Evolutionary conservation across 2,888 invertebrate genomes (phyloP), one percentile per base, ranked within the genome.

Genomic region (Ophion costatus): DNA sequence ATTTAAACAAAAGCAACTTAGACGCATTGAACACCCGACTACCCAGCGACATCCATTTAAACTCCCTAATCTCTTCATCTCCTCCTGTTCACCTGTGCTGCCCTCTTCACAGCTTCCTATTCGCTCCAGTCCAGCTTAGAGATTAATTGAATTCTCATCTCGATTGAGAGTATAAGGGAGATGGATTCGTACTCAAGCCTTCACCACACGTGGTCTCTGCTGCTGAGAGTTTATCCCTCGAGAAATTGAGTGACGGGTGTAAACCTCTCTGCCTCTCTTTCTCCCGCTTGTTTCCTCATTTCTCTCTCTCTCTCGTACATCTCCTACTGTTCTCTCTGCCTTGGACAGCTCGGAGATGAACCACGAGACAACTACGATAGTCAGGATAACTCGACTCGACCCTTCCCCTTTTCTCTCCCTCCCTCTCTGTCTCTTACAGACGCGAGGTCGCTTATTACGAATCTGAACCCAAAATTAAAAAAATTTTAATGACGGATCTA

Each of bases 131-230:
- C 57, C 73, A 71, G 77, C 73, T 77, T 79, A 77, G 81, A 79
- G 45, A 77, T 86, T 84, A 83, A 86, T 86, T 84, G 81, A 86
- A 84, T 82, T 84, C 79, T 78, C 82, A 80, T 82, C 69, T 61
- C 20, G 70, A 80, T 61, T 20, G 57, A 71, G 71, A 64, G 22
- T 57, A 45, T 45, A 51, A 38, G 63, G 20, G 29, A 57, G 67
- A 71, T 75, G 70, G 79, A 66, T 75, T 76, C 73, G 69, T 78
- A 45, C 74, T 74, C 24, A 79, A 57, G 59, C 70, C 61, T 69
- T 79, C 83, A 45, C 51, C 71, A 74, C 80, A 66, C 73, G 59
- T 59, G 70, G 71, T 83, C 66, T 71, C 70, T 80, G 70, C 75
- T 45, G 66, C 56, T 67, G 80, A 67, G 76, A 76, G 76, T 66